phyloP scores from a whole-genome alignment of 2,888 invertebrate genomes.

The Latrodectus elegans region DNA sequence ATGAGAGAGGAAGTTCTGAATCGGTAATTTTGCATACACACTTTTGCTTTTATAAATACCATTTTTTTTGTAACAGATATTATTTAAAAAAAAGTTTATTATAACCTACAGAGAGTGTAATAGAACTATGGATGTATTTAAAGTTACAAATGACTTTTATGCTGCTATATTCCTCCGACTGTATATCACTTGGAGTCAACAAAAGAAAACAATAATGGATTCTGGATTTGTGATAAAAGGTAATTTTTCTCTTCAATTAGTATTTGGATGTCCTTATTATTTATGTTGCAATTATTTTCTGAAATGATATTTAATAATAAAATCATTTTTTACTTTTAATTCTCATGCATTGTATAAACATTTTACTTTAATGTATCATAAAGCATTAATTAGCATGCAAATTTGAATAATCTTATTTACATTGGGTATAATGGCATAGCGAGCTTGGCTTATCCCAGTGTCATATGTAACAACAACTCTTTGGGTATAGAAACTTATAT shows the following conservation, averaged over 20 bases:
- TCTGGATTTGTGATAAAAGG: slow-evolving; percentile 78
- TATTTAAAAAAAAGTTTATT: background rate
- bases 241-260: slow-evolving; percentile 71
- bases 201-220: slow-evolving; percentile 77
- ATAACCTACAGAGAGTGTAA: slow-evolving; percentile 75
- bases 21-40: slow-evolving; percentile 73
- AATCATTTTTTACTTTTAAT: too few relatives aligned
- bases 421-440: too few relatives aligned
- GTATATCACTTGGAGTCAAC: slow-evolving; percentile 76
- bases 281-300: background rate
- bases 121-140: slow-evolving; percentile 75
- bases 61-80: too few relatives aligned
- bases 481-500: too few relatives aligned
- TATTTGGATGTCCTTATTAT: background rate
- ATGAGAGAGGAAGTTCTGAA: slow-evolving; percentile 77
- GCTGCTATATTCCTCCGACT: slow-evolving; percentile 76
- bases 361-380: too few relatives aligned
- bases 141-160: slow-evolving; percentile 77
- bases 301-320: too few relatives aligned
- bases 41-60: too few relatives aligned
- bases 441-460: too few relatives aligned
- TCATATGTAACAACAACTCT: too few relatives aligned
- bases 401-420: too few relatives aligned
- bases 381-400: too few relatives aligned
- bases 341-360: too few relatives aligned